phyloP scores from a whole-genome alignment of 2,797 vertebrate species.

The Uromys caudimaculatus region DNA sequence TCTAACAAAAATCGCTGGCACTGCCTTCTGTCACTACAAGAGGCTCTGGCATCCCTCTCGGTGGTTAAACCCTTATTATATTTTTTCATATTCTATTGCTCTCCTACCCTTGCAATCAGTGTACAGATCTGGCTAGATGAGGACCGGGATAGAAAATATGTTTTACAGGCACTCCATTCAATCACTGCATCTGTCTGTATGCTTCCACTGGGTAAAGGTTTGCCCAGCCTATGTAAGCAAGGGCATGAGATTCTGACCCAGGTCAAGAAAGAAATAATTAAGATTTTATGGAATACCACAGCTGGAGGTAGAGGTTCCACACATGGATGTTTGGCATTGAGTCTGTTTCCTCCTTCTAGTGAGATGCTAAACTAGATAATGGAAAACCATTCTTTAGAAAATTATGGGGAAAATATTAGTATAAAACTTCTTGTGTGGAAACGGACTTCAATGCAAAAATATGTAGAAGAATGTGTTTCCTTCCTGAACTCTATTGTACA shows the following conservation, averaged over 20 bases:
- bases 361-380: not conserved
- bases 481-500: not conserved
- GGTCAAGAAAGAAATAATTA: not conserved
- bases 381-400: not conserved
- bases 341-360: not conserved
- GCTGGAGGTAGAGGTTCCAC: not conserved
- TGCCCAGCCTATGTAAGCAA: not conserved
- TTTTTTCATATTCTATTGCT: not conserved
- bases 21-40: not conserved
- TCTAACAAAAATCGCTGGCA: constrained; percentile 56
- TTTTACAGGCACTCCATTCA: not conserved
- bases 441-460: not conserved
- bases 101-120: not conserved
- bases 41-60: not conserved
- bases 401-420: not conserved
- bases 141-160: not conserved
- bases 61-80: not conserved
- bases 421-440: not conserved
- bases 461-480: not conserved
- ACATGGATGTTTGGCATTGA: not conserved
- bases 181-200: not conserved
- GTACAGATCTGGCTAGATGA: not conserved
- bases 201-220: not conserved
- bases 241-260: not conserved
- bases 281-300: not conserved